Conservation (phyloP, 1,140 invertebrate species). For the Thrips palmi region DNA sequence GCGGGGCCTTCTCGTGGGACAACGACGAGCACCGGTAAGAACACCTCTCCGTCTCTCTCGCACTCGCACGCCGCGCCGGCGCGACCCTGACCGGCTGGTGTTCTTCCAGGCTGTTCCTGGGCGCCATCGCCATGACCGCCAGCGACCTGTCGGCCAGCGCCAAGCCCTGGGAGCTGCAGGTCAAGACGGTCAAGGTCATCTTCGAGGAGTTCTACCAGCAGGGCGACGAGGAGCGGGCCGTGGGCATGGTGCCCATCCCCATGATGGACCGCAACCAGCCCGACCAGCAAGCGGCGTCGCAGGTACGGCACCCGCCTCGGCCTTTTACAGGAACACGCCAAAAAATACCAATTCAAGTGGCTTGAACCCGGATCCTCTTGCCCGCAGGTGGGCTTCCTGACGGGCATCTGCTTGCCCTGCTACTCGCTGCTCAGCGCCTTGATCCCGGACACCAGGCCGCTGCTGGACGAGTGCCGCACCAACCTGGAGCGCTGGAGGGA, state of each 20-base stretch:
- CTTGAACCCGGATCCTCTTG: background rate
- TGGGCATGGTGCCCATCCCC: slow-evolving; percentile 48
- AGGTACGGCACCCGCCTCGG: slow-evolving; percentile 34
- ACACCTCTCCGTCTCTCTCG: background rate
- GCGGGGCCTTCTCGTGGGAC: slow-evolving; percentile 38
- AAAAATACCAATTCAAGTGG: background rate
- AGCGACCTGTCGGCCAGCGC: slow-evolving; percentile 65
- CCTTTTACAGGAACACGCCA: background rate
- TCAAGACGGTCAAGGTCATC: slow-evolving; percentile 59
- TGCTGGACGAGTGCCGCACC: slow-evolving; percentile 42
- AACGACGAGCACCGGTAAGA: slow-evolving; percentile 37
- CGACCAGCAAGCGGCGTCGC: slow-evolving; percentile 50
- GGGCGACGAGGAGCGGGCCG: slow-evolving; percentile 50
- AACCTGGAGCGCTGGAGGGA: slow-evolving; percentile 40
- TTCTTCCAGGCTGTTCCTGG: slow-evolving; percentile 30
- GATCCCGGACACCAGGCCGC: slow-evolving; percentile 46
- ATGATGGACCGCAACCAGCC: slow-evolving; percentile 67
- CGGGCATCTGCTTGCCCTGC: slow-evolving; percentile 63
- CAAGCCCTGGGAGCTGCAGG: slow-evolving; percentile 71
- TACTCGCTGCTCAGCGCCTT: slow-evolving; percentile 47
- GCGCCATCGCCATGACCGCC: slow-evolving; percentile 63
- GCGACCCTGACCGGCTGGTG: background rate
- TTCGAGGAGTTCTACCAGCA: slow-evolving; percentile 75
- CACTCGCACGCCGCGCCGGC: background rate
- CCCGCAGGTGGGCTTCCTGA: slow-evolving; percentile 53